phyloP scores from a whole-genome alignment of 2,797 vertebrate genomes.

The Mormyrus proboscirostris region DNA sequence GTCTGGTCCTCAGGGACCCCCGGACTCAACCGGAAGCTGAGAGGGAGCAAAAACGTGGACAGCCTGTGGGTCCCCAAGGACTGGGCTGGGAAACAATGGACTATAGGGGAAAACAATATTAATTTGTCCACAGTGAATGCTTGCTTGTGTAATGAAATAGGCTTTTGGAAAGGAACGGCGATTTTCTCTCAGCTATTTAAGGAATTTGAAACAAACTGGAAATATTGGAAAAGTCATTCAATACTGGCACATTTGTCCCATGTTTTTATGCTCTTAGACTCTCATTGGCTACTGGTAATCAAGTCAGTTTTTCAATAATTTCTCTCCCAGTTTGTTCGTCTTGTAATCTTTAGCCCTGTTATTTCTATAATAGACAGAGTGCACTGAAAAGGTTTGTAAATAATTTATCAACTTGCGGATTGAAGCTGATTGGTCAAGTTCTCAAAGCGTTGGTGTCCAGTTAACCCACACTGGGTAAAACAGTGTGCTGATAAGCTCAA shows the following conservation, averaged over 20 bases:
- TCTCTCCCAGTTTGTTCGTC: neutral
- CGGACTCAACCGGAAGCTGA: neutral
- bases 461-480: neutral
- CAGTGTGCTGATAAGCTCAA: neutral
- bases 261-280: neutral
- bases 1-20: neutral
- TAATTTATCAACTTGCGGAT: neutral
- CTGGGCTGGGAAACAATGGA: neutral
- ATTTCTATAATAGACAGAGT: neutral
- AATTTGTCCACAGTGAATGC: neutral
- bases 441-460: neutral
- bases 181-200: neutral
- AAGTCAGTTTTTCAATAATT: neutral
- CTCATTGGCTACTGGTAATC: neutral
- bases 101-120: neutral
- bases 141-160: neutral
- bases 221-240: neutral
- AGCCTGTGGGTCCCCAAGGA: neutral
- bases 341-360: neutral
- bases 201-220: neutral
- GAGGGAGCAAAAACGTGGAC: neutral
- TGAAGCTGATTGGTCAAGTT: neutral
- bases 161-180: neutral
- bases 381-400: neutral
- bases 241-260: neutral